Evolutionary conservation across 92 coral and sea anemone species (phyloP).

Genomic region (Epizoanthus fatuus): DNA sequence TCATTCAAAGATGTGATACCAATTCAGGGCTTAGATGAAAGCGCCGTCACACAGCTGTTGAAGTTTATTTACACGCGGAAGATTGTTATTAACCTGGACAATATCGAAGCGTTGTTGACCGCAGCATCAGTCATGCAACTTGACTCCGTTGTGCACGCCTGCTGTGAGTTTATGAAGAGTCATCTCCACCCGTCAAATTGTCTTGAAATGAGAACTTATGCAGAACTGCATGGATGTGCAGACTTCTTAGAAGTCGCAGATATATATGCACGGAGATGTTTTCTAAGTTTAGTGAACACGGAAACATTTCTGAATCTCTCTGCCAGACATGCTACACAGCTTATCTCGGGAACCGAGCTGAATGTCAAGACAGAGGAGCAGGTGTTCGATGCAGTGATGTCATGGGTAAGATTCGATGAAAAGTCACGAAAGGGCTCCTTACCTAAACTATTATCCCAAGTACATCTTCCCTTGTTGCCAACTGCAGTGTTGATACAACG

Average conservation of each 20-base stretch:
- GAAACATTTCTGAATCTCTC: constrained; percentile 89
- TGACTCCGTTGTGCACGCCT: constrained; percentile 93
- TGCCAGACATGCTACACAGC: constrained; percentile 75
- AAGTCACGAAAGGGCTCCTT: constrained; percentile 70
- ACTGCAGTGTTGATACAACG: constrained; percentile 73
- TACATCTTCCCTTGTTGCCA: constrained; percentile 87
- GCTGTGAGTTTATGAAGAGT: constrained; percentile 94
- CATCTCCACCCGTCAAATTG: constrained; percentile 95
- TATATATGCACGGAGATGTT: constrained; percentile 77
- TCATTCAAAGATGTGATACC: constrained; percentile 79
- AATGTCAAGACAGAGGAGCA: constrained; percentile 88
- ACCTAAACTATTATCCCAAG: constrained; percentile 80
- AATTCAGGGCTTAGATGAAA: constrained; percentile 92
- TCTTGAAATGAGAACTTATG: constrained; percentile 94
- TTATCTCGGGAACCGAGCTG: constrained; percentile 86
- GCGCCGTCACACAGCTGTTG: constrained; percentile 85
- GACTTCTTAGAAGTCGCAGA: constrained; percentile 91
- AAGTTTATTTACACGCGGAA: constrained; percentile 92
- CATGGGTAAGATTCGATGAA: constrained; percentile 83
- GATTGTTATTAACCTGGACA: constrained; percentile 86
- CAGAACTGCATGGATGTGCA: constrained; percentile 91
- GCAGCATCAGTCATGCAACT: constrained; percentile 95
- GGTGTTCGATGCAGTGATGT: constrained; percentile 89
- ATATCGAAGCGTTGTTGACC: constrained; percentile 89
- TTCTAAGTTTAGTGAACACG: constrained; percentile 78